Evolutionary conservation across 1,140 invertebrate genomes (phyloP), one percentile per base, ranked within the genome.

Genomic region (Paramacrobiotus metropolitanus): DNA sequence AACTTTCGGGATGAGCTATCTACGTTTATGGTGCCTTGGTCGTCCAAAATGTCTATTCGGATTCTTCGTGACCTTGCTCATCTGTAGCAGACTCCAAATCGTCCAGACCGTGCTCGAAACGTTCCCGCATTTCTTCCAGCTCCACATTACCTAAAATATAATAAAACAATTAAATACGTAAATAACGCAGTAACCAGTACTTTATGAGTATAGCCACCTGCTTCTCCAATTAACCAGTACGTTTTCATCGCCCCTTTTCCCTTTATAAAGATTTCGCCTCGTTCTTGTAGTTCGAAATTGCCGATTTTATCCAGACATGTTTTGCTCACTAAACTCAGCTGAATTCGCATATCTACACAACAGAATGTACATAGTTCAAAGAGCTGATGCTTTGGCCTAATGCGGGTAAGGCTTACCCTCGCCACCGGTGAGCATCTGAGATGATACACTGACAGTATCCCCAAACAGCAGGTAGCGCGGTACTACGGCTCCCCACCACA

Each of bases 391-490:
- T 9, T n/a, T n/a, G 34, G n/a, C 9, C 9, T 9, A 40, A n/a
- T n/a, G n/a, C 9, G 34, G n/a, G 34, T n/a, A 9, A 15, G 24
- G 9, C 74, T 76, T 67, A 83, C 81, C 77, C 64, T 80, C 77
- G 30, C 87, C 86, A 31, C 83, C 88, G 0, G 87, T 91, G 74
- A 93, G 88, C 88, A 94, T 92, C 59, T 89, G 77, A 29, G 85
- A 87, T 0, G 89, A 86, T 0, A 87, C 91, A 71, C 93, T 92
- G 0, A 94, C 90, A 0, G 90, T 94, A 71, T 95, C 91, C 0
- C 88, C 87, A 68, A 92, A 92, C 18, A 93, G 76, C 72, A 88
- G 91, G 73, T 91, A 91, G 59, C 87, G 77, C 0, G 86, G 73
- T 87, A 92, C n/a, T 92, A 72, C 91, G 92, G 1, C 88, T 73